Evolutionary conservation across 37 sponge, comb jelly and placozoan genomes (phyloP).

Genomic region (Hexactinellida sp.): DNA sequence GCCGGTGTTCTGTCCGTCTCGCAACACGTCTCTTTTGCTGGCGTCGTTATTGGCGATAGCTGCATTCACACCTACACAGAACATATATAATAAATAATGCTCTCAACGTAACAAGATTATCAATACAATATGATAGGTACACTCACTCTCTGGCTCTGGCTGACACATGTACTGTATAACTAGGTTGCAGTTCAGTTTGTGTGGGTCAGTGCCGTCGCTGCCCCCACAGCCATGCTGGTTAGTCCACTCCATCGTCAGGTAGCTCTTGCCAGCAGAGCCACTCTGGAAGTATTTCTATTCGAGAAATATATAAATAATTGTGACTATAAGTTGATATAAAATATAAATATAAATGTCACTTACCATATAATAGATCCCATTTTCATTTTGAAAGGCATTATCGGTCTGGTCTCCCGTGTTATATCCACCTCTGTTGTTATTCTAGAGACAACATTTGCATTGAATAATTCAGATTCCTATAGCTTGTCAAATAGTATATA

Average conservation of each 20-base stretch:
- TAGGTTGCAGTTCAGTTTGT: slow-evolving; percentile 94
- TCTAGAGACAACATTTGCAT: too few species aligned
- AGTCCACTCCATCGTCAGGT: slow-evolving; percentile 80
- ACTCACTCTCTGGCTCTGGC: slow-evolving; percentile 23
- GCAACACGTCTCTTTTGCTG: slow-evolving; percentile 13
- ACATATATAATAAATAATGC: neutral
- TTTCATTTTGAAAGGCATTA: slow-evolving; percentile 39
- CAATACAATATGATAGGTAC: neutral
- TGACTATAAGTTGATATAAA: neutral
- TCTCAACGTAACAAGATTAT: neutral
- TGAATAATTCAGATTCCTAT: neutral
- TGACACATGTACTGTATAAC: slow-evolving; percentile 94
- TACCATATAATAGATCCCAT: slow-evolving; percentile 70
- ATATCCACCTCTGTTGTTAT: slow-evolving; percentile 97
- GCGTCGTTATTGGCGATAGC: neutral
- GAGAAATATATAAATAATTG: neutral
- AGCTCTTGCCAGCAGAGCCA: slow-evolving; percentile 20
- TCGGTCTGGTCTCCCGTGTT: slow-evolving; percentile 67
- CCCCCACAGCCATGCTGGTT: slow-evolving; percentile 99
- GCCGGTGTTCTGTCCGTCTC: slow-evolving; percentile 62
- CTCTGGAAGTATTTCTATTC: slow-evolving; percentile 83
- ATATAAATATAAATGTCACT: neutral
- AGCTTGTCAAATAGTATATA: neutral
- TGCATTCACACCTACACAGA: neutral
- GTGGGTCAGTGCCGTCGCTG: slow-evolving; percentile 71